These are phyloP conservation scores for Brachionichthys hirsutus DNA, from an alignment of 2,113 vertebrate species.

Conservation along the genomic window DNA sequence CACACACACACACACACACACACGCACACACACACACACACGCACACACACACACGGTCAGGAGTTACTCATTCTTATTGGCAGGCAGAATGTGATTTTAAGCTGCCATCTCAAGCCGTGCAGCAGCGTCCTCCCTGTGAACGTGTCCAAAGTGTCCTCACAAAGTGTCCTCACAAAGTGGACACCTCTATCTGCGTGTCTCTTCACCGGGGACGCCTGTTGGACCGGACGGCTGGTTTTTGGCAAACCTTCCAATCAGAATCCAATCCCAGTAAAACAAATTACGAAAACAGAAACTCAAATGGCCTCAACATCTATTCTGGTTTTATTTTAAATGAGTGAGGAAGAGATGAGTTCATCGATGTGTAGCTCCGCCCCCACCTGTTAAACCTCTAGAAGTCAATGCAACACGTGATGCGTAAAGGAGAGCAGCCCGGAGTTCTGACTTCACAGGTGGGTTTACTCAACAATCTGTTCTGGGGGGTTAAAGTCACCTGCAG, in stretches of 20 bases:
- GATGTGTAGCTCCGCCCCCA: too few relatives aligned
- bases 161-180: constrained; percentile 20
- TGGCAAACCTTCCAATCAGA: constrained; percentile 2
- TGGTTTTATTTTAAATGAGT: too few relatives aligned
- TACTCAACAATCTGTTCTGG: too few relatives aligned
- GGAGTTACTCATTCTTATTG: constrained; percentile 48
- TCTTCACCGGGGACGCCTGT: background rate
- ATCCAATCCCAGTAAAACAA: background rate
- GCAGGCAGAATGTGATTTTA: constrained; percentile 28
- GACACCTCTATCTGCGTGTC: constrained; percentile 25
- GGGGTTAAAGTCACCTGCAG: too few relatives aligned
- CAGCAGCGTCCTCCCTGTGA: constrained; percentile 36
- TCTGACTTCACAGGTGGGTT: too few relatives aligned
- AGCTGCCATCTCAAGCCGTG: constrained; percentile 32
- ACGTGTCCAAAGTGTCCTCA: constrained; percentile 16
- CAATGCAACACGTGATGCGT: too few relatives aligned
- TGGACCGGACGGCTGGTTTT: constrained; percentile 18
- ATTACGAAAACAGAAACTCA: background rate
- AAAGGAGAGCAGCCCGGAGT: too few relatives aligned
- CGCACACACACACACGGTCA: constrained; percentile 28
- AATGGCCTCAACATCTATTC: too few relatives aligned
- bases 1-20: constrained; percentile 21
- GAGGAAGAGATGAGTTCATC: too few relatives aligned
- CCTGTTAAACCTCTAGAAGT: too few relatives aligned
- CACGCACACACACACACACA: constrained; percentile 15